Conservation (phyloP, 2,113 vertebrate genomes). For the Chrysemys picta region DNA sequence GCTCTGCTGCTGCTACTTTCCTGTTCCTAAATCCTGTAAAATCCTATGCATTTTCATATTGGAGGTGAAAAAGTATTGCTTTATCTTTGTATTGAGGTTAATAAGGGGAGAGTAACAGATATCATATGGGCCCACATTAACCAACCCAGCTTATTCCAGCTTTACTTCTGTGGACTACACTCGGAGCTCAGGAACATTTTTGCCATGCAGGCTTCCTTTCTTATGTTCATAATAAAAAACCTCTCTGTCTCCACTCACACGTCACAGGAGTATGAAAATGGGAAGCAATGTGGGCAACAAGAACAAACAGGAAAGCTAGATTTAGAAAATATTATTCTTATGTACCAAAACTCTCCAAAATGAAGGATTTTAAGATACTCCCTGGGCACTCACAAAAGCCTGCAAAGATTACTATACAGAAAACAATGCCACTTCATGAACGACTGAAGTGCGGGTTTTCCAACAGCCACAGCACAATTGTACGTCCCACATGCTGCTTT, state of each 20-base stretch:
- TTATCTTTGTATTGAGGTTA: not conserved
- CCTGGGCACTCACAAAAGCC: not conserved
- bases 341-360: not conserved
- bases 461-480: not conserved
- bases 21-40: not conserved
- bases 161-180: not conserved
- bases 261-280: not conserved
- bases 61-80: not conserved
- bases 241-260: not conserved
- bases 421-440: not conserved
- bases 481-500: not conserved
- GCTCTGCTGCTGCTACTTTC: conserved; percentile 8
- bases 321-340: not conserved
- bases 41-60: not conserved
- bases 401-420: not conserved
- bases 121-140: not conserved
- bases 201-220: not conserved
- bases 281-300: not conserved
- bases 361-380: not conserved
- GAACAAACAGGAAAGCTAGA: not conserved
- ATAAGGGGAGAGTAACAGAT: not conserved
- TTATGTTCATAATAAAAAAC: not conserved
- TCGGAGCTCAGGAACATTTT: not conserved
- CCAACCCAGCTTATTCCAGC: not conserved
- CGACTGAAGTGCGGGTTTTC: not conserved